These are phyloP conservation scores for Ornithoptera priamus DNA, from an alignment of 2,888 invertebrate genomes.

Conservation along the genomic window DNA sequence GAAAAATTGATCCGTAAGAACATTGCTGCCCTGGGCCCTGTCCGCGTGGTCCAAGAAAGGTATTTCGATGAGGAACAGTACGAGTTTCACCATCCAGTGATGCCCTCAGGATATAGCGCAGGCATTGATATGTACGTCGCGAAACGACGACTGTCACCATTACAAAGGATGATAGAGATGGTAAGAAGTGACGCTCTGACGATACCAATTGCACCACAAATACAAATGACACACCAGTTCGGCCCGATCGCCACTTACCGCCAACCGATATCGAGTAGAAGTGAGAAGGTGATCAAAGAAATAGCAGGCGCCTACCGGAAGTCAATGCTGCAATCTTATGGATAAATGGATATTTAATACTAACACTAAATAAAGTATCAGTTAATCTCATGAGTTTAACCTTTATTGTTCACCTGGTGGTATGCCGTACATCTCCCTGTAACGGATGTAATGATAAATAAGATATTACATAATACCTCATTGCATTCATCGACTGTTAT, in stretches of 20 bases:
- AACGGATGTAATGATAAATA: no score
- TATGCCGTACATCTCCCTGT: no score
- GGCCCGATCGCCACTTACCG: slow-evolving; percentile 59
- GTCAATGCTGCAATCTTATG: slow-evolving; percentile 27
- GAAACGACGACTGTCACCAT: slow-evolving; percentile 37
- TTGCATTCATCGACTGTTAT: no score
- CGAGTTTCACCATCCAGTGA: neutral
- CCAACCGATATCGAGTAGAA: slow-evolving; percentile 61
- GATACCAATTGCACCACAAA: slow-evolving; percentile 49
- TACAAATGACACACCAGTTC: slow-evolving; percentile 50
- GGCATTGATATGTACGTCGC: neutral
- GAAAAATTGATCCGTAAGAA: slow-evolving; percentile 51
- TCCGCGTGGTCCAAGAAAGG: slow-evolving; percentile 42
- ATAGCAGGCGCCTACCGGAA: slow-evolving; percentile 48
- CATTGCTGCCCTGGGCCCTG: slow-evolving; percentile 40
- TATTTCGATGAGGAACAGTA: no score
- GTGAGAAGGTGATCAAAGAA: slow-evolving; percentile 51
- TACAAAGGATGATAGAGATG: slow-evolving; percentile 52
- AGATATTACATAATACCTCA: no score
- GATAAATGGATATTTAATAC: slow-evolving; percentile 1
- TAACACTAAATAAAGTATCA: neutral
- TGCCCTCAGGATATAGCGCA: neutral
- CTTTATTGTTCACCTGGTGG: no score
- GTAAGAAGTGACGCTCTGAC: slow-evolving; percentile 50
- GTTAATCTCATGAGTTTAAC: neutral